Base-by-base conservation (phyloP, 2,797 vertebrate species). In the Gymnothorax javanicus region DNA sequence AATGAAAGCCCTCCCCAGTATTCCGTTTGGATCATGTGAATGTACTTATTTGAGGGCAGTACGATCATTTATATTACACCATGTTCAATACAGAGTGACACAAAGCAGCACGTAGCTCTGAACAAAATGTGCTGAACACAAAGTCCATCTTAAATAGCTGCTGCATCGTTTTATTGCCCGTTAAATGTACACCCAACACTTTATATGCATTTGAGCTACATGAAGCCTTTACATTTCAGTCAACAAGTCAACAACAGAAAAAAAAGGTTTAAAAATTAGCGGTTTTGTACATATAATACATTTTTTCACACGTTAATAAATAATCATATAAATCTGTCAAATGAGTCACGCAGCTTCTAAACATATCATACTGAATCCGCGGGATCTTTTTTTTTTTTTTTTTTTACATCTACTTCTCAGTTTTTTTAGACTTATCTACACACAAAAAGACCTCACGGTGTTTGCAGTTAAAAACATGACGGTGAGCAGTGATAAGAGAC, bases 271-370 rank as follows among this genome's bases (percentile, higher is more conserved):
- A 88, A 82, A 88, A 88, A 87, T 88, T 69, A 85, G 83, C 59
- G 56, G 67, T 86, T 83, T 82, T 88, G 84, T 89, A 87, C 82
- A 86, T 82, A 87, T 85, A 52, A 87, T 89, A 88, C 87, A 88
- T 87, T 85, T 88, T 58, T 64, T 77, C 69, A 69, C 69, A 69
- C 64, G 52, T 86, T 88, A 87, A 82, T 85, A 86, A 86, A 86
- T 83, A 89, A 57, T 82, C 17, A 85, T 75, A 67, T 59, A 84
- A 88, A 87, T 73, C 54, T 82, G n/a, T 84, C 33, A 82, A 75
- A 85, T 83, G 81, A 83, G 69, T 54, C 85, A 83, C 83, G 60
- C 83, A 33, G 12, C 56, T 86, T 86, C 85, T 62, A 86, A 75
- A 60, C 71, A 15, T 27, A 43, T 33, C 75, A 43, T 77, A 50